Percentiles rank a stretch among this genome's conserved stretches.
phyloP scores from a whole-genome alignment of 2,797 vertebrate species.

The Periophthalmus magnuspinnatus region DNA sequence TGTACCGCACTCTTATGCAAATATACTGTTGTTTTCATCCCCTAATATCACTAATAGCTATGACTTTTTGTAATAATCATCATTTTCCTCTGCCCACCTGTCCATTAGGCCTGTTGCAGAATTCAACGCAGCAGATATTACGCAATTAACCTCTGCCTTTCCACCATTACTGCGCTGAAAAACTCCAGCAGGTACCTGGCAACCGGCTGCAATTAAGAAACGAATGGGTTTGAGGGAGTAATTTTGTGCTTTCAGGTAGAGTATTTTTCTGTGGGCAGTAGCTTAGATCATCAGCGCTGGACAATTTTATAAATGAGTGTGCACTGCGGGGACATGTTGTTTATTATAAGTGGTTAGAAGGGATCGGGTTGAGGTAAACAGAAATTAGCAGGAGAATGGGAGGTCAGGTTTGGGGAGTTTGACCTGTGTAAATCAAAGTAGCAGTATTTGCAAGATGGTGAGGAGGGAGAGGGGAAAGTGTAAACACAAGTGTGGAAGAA shows the following conservation, averaged over 20 bases:
- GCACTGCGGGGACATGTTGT: constrained; percentile 2
- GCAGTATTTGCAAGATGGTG: not conserved
- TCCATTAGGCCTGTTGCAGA: constrained; percentile 41
- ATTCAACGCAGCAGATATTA: constrained; percentile 54
- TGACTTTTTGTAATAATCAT: constrained; percentile 11
- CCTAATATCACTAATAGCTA: constrained; percentile 7
- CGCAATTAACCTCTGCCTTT: constrained; percentile 53
- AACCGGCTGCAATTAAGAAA: constrained; percentile 53
- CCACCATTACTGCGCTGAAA: constrained; percentile 36
- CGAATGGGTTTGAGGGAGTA: constrained; percentile 54
- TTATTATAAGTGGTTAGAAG: not conserved
- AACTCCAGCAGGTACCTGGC: constrained; percentile 44
- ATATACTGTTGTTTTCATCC: constrained; percentile 2
- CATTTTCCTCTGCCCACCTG: constrained; percentile 26
- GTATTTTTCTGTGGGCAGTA: not conserved
- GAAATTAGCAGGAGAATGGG: constrained; percentile 2
- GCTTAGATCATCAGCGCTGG: not conserved
- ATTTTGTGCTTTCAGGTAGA: constrained; percentile 45
- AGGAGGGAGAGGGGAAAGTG: not conserved
- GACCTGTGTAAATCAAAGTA: constrained; percentile 4
- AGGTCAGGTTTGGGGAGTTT: constrained; percentile 3
- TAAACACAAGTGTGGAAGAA: not conserved
- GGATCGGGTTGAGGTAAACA: not conserved
- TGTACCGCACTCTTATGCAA: not conserved
- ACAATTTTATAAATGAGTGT: constrained; percentile 3